phyloP scores from a whole-genome alignment of 2,888 invertebrate species.

The Notocelia uddmanniana region DNA sequence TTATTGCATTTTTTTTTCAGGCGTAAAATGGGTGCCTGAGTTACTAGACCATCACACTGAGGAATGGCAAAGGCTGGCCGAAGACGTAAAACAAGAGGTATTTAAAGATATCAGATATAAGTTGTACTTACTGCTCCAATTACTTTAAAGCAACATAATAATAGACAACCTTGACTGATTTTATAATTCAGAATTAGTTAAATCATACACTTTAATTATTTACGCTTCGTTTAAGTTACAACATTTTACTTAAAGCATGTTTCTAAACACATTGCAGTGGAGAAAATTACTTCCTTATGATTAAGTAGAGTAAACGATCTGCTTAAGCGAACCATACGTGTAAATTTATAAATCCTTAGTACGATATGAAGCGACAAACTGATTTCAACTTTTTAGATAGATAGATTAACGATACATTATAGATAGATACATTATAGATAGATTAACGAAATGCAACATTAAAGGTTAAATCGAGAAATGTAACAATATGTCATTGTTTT shows the following conservation, averaged over 20 bases:
- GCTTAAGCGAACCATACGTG: not conserved
- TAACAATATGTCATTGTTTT: too few relatives aligned
- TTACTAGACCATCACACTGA: slow-evolving; percentile 93
- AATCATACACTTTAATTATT: slow-evolving; percentile 31
- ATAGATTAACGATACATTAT: too few relatives aligned
- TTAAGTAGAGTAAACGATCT: not conserved
- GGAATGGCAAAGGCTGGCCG: slow-evolving; percentile 94
- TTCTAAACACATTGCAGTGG: slow-evolving; percentile 11
- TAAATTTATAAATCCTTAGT: too few relatives aligned
- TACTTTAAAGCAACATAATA: slow-evolving; percentile 31
- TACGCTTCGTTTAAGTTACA: slow-evolving; percentile 30
- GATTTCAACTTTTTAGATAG: too few relatives aligned
- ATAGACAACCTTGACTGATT: slow-evolving; percentile 31
- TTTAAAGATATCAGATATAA: slow-evolving; percentile 21
- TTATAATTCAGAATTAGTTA: slow-evolving; percentile 18
- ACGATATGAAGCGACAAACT: too few relatives aligned
- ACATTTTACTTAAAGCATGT: slow-evolving; percentile 5
- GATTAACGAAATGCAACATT: too few relatives aligned
- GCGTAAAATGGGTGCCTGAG: slow-evolving; percentile 94
- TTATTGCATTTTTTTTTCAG: slow-evolving; percentile 58
- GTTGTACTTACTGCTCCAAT: slow-evolving; percentile 30
- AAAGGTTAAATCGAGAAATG: too few relatives aligned
- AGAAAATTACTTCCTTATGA: not conserved
- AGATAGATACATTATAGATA: not conserved
- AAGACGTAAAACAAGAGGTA: slow-evolving; percentile 93